Evolutionary conservation across 1,140 invertebrate genomes (phyloP), one percentile per base, ranked within the genome.

Genomic region (Wasmannia auropunctata): DNA sequence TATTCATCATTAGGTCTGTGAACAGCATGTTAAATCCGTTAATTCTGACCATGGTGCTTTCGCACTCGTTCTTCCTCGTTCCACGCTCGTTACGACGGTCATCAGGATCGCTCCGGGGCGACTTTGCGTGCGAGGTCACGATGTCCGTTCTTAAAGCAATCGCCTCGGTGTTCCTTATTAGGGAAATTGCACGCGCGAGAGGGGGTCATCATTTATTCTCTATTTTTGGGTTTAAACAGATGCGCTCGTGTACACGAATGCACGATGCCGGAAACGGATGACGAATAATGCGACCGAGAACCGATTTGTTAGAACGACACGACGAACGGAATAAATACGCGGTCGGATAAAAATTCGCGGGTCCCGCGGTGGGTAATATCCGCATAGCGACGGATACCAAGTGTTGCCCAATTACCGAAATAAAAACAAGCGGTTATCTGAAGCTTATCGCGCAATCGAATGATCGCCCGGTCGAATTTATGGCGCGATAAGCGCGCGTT

Each of bases 161-260:
- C 54, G 6, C 54, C 40, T 62, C 56, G n/a, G 11, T 51, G 11
- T 11, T 86, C 8, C 70, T 65, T 62, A 60, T 89, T 89, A 89
- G 76, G 84, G 31, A 88, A 89, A 88, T 88, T 86, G 56, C 37
- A 46, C 67, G 3, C 60, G 4, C n/a, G n/a, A n/a, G n/a, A n/a
- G n/a, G 54, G 0, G 7, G 34, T 76, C 28, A 28, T 6, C 6
- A 40, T 77, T 70, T 56, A 58, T 28, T 56, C 3, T 56, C 19
- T 69, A 56, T 46, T 85, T n/a, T 28, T 1, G n/a, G 40, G 3
- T 10, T 67, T n/a, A 28, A 62, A 51, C 40, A 43, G 31, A 63
- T 16, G 16, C n/a, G n/a, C 7, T 14, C 16, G 19, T 19, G 40
- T 14, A 51, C 46, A 49, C 70, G 46, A 58, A n/a, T 11, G 2